Evolutionary conservation across 2,888 invertebrate genomes (phyloP).

Genomic region (Megastigmus dorsalis): DNA sequence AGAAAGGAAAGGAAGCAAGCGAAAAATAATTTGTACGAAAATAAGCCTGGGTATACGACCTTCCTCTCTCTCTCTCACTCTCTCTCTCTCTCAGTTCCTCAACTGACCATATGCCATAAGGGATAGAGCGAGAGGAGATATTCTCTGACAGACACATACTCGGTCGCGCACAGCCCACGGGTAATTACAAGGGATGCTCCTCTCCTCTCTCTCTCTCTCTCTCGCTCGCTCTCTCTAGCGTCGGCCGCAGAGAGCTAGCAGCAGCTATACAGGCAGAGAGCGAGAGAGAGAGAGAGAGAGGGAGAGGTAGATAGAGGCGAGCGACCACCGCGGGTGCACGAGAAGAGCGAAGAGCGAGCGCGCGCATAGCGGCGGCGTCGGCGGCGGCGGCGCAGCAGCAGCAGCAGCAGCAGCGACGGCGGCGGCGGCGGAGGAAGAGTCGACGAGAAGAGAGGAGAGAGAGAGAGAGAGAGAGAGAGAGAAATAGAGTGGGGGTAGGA

Average conservation of each 20-base stretch:
- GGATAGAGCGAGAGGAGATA: conserved; percentile 56
- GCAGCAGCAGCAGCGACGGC: not conserved
- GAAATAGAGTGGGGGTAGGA: conserved; percentile 18
- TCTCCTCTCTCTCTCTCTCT: conserved; percentile 5
- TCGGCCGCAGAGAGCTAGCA: no score
- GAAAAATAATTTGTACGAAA: conserved; percentile 69
- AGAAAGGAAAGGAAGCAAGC: conserved; percentile 48
- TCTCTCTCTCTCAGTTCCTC: conserved; percentile 32
- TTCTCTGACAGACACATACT: no score
- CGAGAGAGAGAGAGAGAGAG: not conserved
- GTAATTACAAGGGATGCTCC: conserved; percentile 73
- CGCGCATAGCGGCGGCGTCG: not conserved
- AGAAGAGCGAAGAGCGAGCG: conserved; percentile 51
- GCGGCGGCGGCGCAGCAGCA: no score
- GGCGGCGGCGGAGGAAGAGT: no score
- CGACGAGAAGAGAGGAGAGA: no score
- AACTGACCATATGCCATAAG: conserved; percentile 67
- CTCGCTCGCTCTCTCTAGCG: not conserved
- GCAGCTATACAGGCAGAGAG: not conserved
- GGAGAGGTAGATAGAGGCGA: not conserved
- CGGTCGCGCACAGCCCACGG: conserved; percentile 58
- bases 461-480: no score
- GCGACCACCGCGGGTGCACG: conserved; percentile 49
- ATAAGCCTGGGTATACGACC: no score
- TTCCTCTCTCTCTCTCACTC: not conserved